A percentile compares a stretch with the other conserved stretches of the same genome.
These are phyloP conservation scores for Rhogogaster chlorosoma DNA, from an alignment of 2,888 invertebrate genomes.

Conservation along the genomic window DNA sequence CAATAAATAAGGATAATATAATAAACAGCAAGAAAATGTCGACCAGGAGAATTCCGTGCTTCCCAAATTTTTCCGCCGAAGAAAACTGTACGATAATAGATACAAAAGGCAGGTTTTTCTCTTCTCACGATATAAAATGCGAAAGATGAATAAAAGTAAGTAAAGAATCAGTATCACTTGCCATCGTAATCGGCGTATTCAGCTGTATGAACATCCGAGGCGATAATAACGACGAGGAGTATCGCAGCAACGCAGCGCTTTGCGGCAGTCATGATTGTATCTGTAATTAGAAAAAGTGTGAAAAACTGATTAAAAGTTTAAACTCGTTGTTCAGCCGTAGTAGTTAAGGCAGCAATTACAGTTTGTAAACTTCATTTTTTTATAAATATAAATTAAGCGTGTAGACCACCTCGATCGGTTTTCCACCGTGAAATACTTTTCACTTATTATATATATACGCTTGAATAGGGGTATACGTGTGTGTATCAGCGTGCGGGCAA, in stretches of 20 bases:
- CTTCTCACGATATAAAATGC: not conserved
- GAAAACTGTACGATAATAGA: not conserved
- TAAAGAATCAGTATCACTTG: not conserved
- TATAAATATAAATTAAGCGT: not conserved
- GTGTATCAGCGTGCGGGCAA: not conserved
- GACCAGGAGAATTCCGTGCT: no score
- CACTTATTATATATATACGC: not conserved
- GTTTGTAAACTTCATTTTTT: not conserved
- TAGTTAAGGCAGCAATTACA: not conserved
- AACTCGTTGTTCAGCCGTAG: not conserved
- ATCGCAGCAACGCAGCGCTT: slow-evolving; percentile 33
- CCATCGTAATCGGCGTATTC: slow-evolving; percentile 40
- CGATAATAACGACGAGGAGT: slow-evolving; percentile 31
- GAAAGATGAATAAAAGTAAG: not conserved
- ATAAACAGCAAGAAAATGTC: not conserved
- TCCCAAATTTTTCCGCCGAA: not conserved
- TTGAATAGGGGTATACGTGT: not conserved
- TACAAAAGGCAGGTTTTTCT: not conserved
- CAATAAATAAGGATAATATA: not conserved
- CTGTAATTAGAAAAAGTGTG: slow-evolving; percentile 26
- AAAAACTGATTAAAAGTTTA: slow-evolving; percentile 4
- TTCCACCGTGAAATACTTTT: not conserved
- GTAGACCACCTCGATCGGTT: not conserved
- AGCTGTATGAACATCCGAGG: slow-evolving; percentile 38
- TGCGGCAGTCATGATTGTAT: slow-evolving; percentile 3